Evolutionary conservation across 1,140 invertebrate species (phyloP), one percentile per base, ranked within the genome.

Genomic region (Subanguina moxae): DNA sequence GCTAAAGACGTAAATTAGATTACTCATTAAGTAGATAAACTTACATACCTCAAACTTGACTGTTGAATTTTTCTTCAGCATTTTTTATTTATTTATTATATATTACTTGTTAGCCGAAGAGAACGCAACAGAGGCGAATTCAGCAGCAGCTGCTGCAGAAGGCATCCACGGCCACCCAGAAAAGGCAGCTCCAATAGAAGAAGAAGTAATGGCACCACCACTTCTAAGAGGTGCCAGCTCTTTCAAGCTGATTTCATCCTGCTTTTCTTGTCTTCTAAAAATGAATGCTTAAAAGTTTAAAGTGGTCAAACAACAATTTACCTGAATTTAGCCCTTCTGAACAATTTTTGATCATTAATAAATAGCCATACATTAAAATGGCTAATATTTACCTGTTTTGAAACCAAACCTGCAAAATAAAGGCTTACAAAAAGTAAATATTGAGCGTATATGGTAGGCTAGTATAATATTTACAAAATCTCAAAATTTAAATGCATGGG

Each of bases 211-310:
- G 3, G 32, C 32, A 38, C 32, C 48, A 3, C 48, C 48, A 25
- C 48, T 52, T 25, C 48, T 52, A 8, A 52, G 48, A 7, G 48
- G 48, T 3, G 48, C 48, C 23, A 52, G 17, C 48, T 52, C 48
- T 25, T 52, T 52, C n/a, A 52, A 25, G 48, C 48, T 52, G 48
- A 52, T 52, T 15, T 52, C 48, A 15, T 52, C 48, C 23, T 52
- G 48, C 17, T 52, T 52, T 15, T 52, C 48, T 52, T 52, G 48
- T 52, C 48, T 52, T 52, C 48, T 52, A 52, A 52, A 52, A 52
- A 21, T 19, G 15, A 52, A 7, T 25, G 23, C 17, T 52, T 52
- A 52, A 52, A 52, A 19, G 23, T 3, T 15, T 52, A 7, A 19
- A 3, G 48, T 15, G 48, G 15, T 3, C 15, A 7, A 7, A 15